Percentiles rank a stretch among this genome's conserved stretches.
Evolutionary conservation across 2,888 invertebrate genomes (phyloP).

Genomic region (Watsonalla binaria): DNA sequence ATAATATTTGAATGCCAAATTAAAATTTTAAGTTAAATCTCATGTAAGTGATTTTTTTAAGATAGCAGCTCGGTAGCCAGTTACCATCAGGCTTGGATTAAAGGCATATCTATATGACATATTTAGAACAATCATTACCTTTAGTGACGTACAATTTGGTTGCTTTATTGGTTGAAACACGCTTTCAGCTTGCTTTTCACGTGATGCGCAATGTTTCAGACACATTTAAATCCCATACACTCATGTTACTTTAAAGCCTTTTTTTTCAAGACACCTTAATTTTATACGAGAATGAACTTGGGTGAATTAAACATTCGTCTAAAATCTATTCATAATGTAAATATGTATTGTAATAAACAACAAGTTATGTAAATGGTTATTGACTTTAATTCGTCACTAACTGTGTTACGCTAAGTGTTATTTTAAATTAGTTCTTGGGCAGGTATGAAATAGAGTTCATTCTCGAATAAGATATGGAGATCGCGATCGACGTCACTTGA

Average conservation of each 20-base stretch:
- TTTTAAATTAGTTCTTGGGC: background rate
- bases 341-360: too few species aligned
- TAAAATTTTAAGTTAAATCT: too few species aligned
- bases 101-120: too few species aligned
- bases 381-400: too few species aligned
- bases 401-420: background rate
- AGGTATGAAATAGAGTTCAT: background rate
- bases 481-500: background rate
- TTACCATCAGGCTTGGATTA: too few species aligned
- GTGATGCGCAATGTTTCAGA: background rate
- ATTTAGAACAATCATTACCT: background rate
- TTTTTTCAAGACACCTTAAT: background rate
- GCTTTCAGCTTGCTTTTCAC: background rate
- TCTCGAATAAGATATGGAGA: background rate
- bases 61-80: too few species aligned
- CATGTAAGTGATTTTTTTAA: too few species aligned
- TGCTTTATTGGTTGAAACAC: background rate
- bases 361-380: too few species aligned
- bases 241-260: background rate
- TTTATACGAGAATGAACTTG: conserved; percentile 26
- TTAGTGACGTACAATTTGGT: background rate
- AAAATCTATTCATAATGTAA: background rate
- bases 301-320: background rate
- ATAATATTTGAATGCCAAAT: too few species aligned
- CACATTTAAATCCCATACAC: background rate